Conservation (phyloP, 2,113 vertebrate species). For the Myiozetetes cayanensis region DNA sequence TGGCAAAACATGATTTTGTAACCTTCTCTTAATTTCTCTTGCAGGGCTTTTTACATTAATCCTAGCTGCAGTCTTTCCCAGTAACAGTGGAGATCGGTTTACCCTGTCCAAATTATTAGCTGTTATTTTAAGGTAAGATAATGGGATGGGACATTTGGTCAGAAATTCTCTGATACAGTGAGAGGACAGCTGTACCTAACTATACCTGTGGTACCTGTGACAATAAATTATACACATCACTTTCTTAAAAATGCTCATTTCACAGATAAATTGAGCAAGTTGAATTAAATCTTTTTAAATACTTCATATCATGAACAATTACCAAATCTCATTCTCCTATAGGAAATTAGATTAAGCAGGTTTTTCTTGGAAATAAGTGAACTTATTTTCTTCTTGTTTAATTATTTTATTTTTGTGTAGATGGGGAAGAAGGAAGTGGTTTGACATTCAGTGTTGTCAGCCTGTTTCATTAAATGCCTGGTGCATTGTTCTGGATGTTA, state of each 20-base stretch:
- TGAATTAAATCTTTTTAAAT: not conserved
- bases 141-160: not conserved
- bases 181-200: not conserved
- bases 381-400: not conserved
- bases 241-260: not conserved
- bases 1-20: not conserved
- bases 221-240: not conserved
- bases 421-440: not conserved
- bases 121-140: conserved; percentile 89
- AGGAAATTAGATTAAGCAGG: not conserved
- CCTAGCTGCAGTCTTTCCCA: conserved; percentile 92
- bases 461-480: not conserved
- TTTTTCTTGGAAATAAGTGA: not conserved
- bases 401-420: not conserved
- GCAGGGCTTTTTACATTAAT: conserved; percentile 94
- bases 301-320: not conserved
- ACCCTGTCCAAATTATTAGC: conserved; percentile 94
- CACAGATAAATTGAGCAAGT: not conserved
- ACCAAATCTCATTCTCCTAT: not conserved
- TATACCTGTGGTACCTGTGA: not conserved
- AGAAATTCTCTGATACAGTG: not conserved
- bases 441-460: not conserved
- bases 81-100: conserved; percentile 95
- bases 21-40: not conserved
- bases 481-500: not conserved